Conservation (phyloP, 2,113 vertebrate genomes). For the Orthonyx spaldingii region DNA sequence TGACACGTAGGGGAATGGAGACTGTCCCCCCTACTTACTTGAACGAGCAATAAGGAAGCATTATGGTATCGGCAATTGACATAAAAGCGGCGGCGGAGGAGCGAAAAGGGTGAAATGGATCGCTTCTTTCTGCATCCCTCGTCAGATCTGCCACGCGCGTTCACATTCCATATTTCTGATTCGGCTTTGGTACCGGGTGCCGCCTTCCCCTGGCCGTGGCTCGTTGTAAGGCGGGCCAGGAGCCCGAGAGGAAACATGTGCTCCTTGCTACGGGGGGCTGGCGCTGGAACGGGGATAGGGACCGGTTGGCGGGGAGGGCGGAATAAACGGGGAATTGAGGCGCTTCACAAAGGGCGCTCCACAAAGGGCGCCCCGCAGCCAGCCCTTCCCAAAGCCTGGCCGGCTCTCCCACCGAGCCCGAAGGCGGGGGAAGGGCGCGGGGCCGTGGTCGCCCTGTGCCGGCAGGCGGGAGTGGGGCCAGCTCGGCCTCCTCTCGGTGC, state of each 20-base stretch:
- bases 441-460: background rate
- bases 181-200: background rate
- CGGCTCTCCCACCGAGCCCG: background rate
- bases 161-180: background rate
- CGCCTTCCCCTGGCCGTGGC: background rate
- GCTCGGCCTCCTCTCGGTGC: background rate
- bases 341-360: background rate
- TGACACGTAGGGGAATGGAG: background rate
- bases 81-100: background rate
- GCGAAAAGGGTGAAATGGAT: background rate
- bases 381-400: background rate
- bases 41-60: background rate
- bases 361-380: no score
- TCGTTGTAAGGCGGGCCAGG: background rate
- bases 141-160: background rate
- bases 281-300: background rate
- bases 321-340: background rate
- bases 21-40: background rate
- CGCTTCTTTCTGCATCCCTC: background rate
- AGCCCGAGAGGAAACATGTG: slow-evolving; percentile 24
- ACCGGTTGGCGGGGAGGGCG: background rate
- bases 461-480: background rate
- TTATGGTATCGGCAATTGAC: background rate
- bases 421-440: background rate
- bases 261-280: background rate